Base-by-base conservation (phyloP, 2,888 invertebrate genomes). In the Salticus scenicus region DNA sequence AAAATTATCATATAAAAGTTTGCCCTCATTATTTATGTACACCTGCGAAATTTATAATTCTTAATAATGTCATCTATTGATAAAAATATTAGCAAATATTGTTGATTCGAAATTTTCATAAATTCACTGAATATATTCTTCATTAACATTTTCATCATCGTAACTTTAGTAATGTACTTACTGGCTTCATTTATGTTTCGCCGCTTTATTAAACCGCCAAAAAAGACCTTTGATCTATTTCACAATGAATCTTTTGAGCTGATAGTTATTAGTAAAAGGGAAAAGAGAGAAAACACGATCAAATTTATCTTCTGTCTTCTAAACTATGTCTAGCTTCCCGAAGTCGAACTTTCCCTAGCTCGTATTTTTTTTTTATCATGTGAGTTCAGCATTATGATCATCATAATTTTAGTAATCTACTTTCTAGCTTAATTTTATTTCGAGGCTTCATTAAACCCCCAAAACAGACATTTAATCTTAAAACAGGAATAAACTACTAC, bases 341-440 rank as follows among this genome's bases (percentile, higher is more conserved):
- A 57, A 57, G 57, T 57, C 57, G 24, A 24, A 57, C 20, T 57
- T 57, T 24, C 57, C n/a, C n/a, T n/a, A n/a, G n/a, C n/a, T n/a
- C n/a, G n/a, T n/a, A n/a, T n/a, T n/a, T n/a, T n/a, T n/a, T n/a
- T n/a, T n/a, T 5, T 57, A 1, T 20, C 57, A 24, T 57, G 24
- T 24, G 57, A 20, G 24, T 24, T 57, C 24, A 17, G 57, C 24
- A 17, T 47, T 47, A 57, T 57, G 57, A 57, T 57, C 57, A 57
- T 24, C 57, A 57, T n/a, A n/a, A n/a, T n/a, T n/a, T 57, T 17
- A 37, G 37, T 24, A 57, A 57, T 17, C 57, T 24, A 7, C 57
- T 17, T n/a, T 14, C 47, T 37, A 47, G 17, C 24, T 57, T 57
- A 20, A 57, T 57, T 57, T 57, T 57, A 57, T 12, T 24, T 57